Evolutionary conservation across 2,113 vertebrate genomes (phyloP).

Genomic region (Brachypodius melanocephalos): DNA sequence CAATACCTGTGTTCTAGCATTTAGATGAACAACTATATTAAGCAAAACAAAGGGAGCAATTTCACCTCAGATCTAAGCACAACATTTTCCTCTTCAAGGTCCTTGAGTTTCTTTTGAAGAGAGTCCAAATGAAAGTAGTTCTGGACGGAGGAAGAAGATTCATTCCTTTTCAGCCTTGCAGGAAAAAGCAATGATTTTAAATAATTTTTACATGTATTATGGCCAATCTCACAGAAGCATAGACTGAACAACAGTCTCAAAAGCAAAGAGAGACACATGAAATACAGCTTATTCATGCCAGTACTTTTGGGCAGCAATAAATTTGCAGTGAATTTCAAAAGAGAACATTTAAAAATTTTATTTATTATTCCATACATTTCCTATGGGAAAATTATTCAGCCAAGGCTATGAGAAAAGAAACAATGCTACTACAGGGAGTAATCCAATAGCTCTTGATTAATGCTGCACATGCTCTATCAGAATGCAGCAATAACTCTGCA

Average conservation of each 20-base stretch:
- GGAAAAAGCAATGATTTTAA: background rate
- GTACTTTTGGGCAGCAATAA: background rate
- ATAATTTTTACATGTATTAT: background rate
- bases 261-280: background rate
- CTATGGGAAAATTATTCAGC: background rate
- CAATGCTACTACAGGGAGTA: background rate
- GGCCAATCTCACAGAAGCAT: background rate
- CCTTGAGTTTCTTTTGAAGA: slow-evolving; percentile 96
- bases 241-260: background rate
- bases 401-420: background rate
- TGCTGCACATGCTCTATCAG: background rate
- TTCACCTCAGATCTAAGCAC: slow-evolving; percentile 90
- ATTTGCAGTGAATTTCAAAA: background rate
- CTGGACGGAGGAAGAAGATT: slow-evolving; percentile 83
- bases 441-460: background rate
- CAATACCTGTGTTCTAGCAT: background rate
- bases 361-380: background rate
- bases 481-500: background rate
- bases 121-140: slow-evolving; percentile 91
- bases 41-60: background rate
- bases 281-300: background rate
- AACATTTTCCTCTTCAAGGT: slow-evolving; percentile 95
- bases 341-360: background rate
- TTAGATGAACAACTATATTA: background rate
- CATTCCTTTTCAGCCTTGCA: slow-evolving; percentile 84